These are phyloP conservation scores for Chloroceryle amazona DNA, from an alignment of 2,797 vertebrate species.

Conservation along the genomic window DNA sequence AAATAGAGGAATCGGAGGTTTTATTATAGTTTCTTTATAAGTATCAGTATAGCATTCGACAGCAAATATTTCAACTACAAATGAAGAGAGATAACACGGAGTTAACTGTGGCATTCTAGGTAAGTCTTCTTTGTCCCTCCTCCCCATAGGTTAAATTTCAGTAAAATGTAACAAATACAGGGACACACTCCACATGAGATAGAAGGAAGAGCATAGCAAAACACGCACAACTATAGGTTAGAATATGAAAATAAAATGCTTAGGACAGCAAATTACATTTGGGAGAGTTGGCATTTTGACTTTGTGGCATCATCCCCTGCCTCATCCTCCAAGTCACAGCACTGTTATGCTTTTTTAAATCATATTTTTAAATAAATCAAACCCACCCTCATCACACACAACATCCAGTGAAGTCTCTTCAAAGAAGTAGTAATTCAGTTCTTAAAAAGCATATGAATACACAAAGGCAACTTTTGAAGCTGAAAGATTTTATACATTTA, in stretches of 20 bases:
- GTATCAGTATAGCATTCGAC: neutral
- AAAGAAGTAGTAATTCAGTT: neutral
- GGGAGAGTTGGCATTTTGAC: neutral
- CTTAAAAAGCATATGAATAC: neutral
- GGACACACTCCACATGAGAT: neutral
- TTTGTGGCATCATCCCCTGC: neutral
- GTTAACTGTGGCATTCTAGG: neutral
- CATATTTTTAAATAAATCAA: neutral
- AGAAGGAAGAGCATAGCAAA: neutral
- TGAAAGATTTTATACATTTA: neutral
- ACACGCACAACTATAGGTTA: neutral
- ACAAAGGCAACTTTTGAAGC: neutral
- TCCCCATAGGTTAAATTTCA: neutral
- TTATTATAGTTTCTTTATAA: neutral
- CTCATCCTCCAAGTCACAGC: neutral
- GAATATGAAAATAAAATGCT: neutral
- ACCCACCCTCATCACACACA: neutral
- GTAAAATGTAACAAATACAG: neutral
- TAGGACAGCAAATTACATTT: neutral
- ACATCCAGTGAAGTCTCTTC: neutral
- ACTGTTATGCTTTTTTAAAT: neutral
- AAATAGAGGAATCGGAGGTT: neutral
- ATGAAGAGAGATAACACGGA: neutral
- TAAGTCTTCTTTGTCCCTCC: neutral
- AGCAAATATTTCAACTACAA: neutral